Evolutionary conservation across 2,113 vertebrate genomes (phyloP).

Genomic region (Rhinichthys klamathensis): DNA sequence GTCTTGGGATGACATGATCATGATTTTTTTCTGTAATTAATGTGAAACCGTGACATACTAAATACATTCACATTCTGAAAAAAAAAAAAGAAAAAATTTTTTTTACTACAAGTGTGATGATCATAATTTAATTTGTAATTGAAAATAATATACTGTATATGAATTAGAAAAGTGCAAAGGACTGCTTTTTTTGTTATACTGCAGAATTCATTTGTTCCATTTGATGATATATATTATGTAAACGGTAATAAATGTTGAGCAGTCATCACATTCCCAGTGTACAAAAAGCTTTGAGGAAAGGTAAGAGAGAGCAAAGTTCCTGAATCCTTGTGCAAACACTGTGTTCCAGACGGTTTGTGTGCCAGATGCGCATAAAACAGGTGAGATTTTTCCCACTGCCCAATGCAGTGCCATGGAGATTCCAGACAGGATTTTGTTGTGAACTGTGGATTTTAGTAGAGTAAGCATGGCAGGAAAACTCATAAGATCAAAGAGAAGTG

Average conservation of each 20-base stretch:
- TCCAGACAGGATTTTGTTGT: background rate
- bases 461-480: background rate
- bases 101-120: background rate
- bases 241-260: background rate
- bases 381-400: constrained; percentile 55
- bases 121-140: no score
- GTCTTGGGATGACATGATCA: background rate
- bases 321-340: constrained; percentile 43
- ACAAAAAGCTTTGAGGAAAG: background rate
- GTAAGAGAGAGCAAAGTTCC: background rate
- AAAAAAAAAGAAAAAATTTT: background rate
- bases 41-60: background rate
- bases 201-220: background rate
- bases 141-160: no score
- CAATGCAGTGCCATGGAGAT: background rate
- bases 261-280: background rate
- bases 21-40: background rate
- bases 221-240: background rate
- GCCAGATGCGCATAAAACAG: constrained; percentile 43
- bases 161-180: no score
- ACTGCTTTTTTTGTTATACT: background rate
- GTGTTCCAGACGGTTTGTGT: constrained; percentile 18
- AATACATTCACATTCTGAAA: background rate
- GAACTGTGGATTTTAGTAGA: background rate
- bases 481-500: constrained; percentile 3